phyloP scores from a whole-genome alignment of 2,888 invertebrate species.

The Agriotes lineatus region DNA sequence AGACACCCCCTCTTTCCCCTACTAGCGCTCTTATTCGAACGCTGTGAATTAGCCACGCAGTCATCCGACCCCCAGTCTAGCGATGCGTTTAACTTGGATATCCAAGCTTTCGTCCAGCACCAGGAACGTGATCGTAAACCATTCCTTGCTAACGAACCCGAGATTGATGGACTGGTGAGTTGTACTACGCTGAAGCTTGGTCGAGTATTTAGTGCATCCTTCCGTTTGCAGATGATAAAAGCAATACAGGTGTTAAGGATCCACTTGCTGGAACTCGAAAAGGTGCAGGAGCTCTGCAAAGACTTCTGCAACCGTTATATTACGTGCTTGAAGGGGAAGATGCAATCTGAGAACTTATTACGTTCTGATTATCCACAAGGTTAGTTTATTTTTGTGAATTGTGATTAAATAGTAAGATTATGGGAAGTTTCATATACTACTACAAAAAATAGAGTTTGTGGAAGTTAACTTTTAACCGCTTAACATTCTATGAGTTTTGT shows the following conservation, averaged over 20 bases:
- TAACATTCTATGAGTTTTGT: no score
- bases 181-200: no score
- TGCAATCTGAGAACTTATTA: slow-evolving; percentile 89
- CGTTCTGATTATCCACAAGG: slow-evolving; percentile 83
- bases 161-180: slow-evolving; percentile 94
- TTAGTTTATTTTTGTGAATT: slow-evolving; percentile 51
- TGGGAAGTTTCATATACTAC: no score
- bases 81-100: slow-evolving; percentile 93
- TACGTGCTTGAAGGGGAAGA: slow-evolving; percentile 89
- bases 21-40: slow-evolving; percentile 90
- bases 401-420: no score
- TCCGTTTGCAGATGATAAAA: slow-evolving; percentile 87
- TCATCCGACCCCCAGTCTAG: slow-evolving; percentile 80
- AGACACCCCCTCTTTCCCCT: slow-evolving; percentile 96
- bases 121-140: slow-evolving; percentile 88
- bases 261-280: slow-evolving; percentile 91
- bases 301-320: slow-evolving; percentile 96
- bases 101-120: slow-evolving; percentile 89
- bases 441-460: no score
- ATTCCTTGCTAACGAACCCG: slow-evolving; percentile 90
- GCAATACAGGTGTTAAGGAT: slow-evolving; percentile 92
- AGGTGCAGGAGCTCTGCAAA: slow-evolving; percentile 94
- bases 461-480: no score
- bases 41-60: slow-evolving; percentile 97
- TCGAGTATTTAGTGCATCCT: no score